Evolutionary conservation across 2,113 vertebrate species (phyloP), one percentile per base, ranked within the genome.

Genomic region (Plecotus auritus): DNA sequence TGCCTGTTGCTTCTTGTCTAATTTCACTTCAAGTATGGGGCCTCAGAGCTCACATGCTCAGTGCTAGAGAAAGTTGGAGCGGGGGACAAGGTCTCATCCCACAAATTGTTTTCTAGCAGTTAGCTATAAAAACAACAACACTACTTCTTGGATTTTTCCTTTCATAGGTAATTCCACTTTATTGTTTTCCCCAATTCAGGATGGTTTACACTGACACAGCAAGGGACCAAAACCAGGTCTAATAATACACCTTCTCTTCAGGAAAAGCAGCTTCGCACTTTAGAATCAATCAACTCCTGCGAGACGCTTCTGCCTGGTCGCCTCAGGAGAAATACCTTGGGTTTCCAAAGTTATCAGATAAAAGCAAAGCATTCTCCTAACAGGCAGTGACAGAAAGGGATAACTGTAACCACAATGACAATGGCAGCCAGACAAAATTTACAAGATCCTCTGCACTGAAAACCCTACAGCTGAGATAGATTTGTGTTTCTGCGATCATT

Each of bases 331-430:
- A 96, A 90, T 87, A 95, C 85, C 69, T 92, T 32, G 72, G 70
- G 87, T 96, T 94, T 95, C 92, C 59, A 54, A 81, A 95, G 85
- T 76, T 40, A 97, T 94, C 84, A 96, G 92, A 83, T 83, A 64
- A 92, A 97, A 96, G 89, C 85, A 88, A 90, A 47, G 26, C 70
- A 74, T 45, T 80, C 87, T 64, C 91, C 74, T 76, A 93, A 96
- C 51, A 83, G 72, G 90, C 77, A 45, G 49, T 61, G 93, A 88
- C 64, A 93, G 67, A 37, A 90, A 77, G 3, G 88, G 74, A 70
- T 92, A 94, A 95, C 69, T 0, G 28, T 40, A 96, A 85, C 72
- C 87, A 56, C 11, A 20, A 61, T 16, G 93, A 88, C 74, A 72
- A 54, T 49, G 26, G 88, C 56, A 91, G 56, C 76, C 90, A 81